Evolutionary conservation across 2,888 invertebrate genomes (phyloP), one percentile per base, ranked within the genome.

Genomic region (Drosophila yooni): DNA sequence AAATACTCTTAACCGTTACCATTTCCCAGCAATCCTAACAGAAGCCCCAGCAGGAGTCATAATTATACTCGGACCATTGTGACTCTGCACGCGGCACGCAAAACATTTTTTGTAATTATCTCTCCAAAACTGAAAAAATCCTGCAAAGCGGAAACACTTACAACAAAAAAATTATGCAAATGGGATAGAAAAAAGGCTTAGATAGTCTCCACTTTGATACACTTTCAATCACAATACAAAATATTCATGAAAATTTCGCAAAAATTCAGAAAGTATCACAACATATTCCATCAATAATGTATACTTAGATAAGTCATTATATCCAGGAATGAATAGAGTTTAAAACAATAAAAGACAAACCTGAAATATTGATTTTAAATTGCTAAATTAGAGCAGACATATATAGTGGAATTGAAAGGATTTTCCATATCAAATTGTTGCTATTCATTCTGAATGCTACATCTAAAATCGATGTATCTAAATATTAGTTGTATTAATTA

Each of bases 41-140:
- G 33, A 54, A 40, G 21, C 53, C 60, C 59, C 58, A 69, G 65
- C 66, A 70, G 76, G 65, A 82, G 76, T 81, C 85, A 87, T 87
- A 87, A 88, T 86, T 86, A 79, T 76, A 68, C 74, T 46, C 61
- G 80, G 82, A 78, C 83, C 86, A 81, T 76, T 71, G 58, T 63
- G 69, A 38, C 56, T 38, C 71, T 63, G 69, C 38, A 74, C 72
- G 59, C 72, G 71, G 82, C 82, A 81, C 82, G 81, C 87, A 83
- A 72, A 89, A 72, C 83, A 87, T 89, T 87, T 87, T 89, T 87
- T 85, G 89, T 82, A 87, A 87, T 87, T 87, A 87, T 87, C 89
- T 87, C 77, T 75, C 82, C 75, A 76, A 82, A 82, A 83, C 76
- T 78, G 60, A 74, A 82, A 75, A 56, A 67, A 40, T 25, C 56